Conservation (phyloP, 2,888 invertebrate genomes). For the Hydropsyche betteni region DNA sequence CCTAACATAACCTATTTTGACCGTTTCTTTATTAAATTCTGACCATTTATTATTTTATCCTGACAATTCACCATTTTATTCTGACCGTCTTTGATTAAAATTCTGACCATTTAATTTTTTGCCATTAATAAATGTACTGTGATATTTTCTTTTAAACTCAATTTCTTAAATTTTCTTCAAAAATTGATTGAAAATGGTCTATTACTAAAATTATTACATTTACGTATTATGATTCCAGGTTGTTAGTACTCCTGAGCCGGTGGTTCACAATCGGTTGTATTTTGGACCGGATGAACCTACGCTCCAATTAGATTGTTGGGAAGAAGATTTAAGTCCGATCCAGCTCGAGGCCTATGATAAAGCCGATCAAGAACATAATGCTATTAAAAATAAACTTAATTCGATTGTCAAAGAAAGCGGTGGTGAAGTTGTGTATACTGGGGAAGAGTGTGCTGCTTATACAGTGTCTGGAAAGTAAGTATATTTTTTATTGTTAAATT, state of each 20-base stretch:
- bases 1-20: no score
- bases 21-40: no score
- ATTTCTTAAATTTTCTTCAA: no score
- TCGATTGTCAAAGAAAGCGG: constrained; percentile 68
- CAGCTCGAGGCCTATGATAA: constrained; percentile 72
- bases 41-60: no score
- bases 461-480: constrained; percentile 70
- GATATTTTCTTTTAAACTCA: no score
- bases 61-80: no score
- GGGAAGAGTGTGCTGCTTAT: constrained; percentile 72
- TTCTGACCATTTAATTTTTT: no score
- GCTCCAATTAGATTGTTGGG: constrained; percentile 75
- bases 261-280: constrained; percentile 53
- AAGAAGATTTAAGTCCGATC: constrained; percentile 74
- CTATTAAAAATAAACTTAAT: constrained; percentile 70
- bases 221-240: neutral
- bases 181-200: no score
- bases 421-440: constrained; percentile 72
- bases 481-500: neutral
- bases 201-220: no score
- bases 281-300: constrained; percentile 66
- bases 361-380: constrained; percentile 74
- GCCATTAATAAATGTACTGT: no score
- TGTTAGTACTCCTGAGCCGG: neutral
- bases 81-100: no score